These are phyloP conservation scores for Odontomyia ornata DNA, from an alignment of 2,888 invertebrate genomes.

Conservation along the genomic window DNA sequence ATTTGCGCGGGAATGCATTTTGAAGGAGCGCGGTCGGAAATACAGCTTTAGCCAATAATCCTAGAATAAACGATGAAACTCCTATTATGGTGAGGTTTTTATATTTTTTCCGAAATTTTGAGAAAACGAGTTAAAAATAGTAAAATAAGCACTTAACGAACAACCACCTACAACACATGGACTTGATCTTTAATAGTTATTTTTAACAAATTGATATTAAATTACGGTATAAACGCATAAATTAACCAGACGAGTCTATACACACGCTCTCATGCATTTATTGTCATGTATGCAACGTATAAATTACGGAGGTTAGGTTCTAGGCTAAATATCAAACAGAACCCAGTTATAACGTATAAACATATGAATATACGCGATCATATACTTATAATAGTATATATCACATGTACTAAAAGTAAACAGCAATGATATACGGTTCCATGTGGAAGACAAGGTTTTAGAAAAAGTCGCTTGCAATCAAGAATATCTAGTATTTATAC, in stretches of 20 bases:
- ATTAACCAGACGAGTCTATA: background rate
- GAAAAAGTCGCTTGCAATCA: slow-evolving; percentile 13
- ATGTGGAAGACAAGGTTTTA: background rate
- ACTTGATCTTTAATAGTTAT: background rate
- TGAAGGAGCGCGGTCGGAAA: too few species aligned
- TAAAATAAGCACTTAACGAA: too few species aligned
- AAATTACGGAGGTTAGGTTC: slow-evolving; percentile 25
- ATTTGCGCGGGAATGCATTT: too few species aligned
- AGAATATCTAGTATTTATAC: slow-evolving; percentile 17
- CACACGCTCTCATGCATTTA: background rate
- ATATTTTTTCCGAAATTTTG: too few species aligned
- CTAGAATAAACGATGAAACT: too few species aligned
- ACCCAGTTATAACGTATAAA: too few species aligned
- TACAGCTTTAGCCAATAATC: too few species aligned
- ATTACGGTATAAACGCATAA: background rate
- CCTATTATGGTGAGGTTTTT: too few species aligned
- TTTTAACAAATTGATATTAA: background rate
- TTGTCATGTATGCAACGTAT: background rate
- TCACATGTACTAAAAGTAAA: background rate
- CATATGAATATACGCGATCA: too few species aligned
- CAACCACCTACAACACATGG: too few species aligned
- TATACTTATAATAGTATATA: too few species aligned
- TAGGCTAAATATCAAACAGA: slow-evolving; percentile 5
- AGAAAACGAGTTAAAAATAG: too few species aligned
- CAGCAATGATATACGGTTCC: background rate